These are phyloP conservation scores for Caenorhabditis macrosperma DNA, from an alignment of 2,888 invertebrate genomes.

Conservation along the genomic window DNA sequence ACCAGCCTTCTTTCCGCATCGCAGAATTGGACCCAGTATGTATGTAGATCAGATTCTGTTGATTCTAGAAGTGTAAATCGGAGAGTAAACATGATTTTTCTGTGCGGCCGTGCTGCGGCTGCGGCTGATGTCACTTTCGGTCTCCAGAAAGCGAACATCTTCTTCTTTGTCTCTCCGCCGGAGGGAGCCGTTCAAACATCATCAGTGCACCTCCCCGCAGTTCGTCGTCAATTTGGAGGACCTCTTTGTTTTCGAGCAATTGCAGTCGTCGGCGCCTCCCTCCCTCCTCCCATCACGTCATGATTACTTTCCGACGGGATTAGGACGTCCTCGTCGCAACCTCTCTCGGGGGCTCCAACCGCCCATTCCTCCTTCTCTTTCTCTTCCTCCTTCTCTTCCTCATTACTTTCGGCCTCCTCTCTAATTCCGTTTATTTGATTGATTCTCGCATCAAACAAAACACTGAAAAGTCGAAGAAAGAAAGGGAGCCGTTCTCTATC, in stretches of 20 bases:
- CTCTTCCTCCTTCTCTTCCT: conserved; percentile 19
- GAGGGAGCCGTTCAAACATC: conserved; percentile 35
- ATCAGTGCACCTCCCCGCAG: not conserved
- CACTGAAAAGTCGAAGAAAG: not conserved
- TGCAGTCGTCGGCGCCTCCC: conserved; percentile 18
- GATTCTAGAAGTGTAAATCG: conserved; percentile 20
- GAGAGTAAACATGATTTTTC: conserved; percentile 32
- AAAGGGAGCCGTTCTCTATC: conserved; percentile 31
- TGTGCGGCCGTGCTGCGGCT: too few relatives aligned
- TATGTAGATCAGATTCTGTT: not conserved
- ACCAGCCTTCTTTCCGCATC: not conserved
- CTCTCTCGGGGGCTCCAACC: conserved; percentile 9
- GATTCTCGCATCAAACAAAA: conserved; percentile 34
- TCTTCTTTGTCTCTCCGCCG: not conserved
- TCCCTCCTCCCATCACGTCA: conserved; percentile 43
- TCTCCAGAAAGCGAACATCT: not conserved
- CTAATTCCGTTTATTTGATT: conserved; percentile 42
- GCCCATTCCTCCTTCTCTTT: conserved; percentile 5
- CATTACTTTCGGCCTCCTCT: conserved; percentile 33
- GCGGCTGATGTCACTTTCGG: conserved; percentile 45
- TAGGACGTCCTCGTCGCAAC: conserved; percentile 28
- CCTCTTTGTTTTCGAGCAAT: conserved; percentile 38
- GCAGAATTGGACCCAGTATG: too few relatives aligned
- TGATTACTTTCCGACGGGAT: conserved; percentile 56
- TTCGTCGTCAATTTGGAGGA: conserved; percentile 24